phyloP scores from a whole-genome alignment of 1,140 invertebrate genomes.

The Leptinotarsa undecemlineata region DNA sequence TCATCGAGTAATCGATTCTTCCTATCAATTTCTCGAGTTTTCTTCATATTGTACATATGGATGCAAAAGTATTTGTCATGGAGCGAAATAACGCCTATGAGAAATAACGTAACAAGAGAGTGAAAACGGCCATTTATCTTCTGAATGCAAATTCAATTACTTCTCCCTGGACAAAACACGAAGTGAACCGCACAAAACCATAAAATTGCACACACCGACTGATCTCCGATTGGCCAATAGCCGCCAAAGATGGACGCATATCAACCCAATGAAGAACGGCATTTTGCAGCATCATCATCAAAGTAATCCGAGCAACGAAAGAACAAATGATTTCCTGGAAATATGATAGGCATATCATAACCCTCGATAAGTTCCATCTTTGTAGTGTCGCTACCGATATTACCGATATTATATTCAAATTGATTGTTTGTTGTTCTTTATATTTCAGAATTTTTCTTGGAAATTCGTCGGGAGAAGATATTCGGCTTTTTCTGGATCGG shows the following conservation, averaged over 20 bases:
- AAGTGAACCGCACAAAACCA: slow-evolving; percentile 5
- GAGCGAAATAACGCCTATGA: too few relatives aligned
- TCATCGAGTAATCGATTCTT: too few relatives aligned
- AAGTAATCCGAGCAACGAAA: background rate
- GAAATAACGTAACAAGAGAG: too few relatives aligned
- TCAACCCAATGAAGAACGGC: slow-evolving; percentile 4
- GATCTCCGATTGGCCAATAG: background rate
- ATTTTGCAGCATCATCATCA: slow-evolving; percentile 5
- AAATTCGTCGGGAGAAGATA: background rate
- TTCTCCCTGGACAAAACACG: background rate
- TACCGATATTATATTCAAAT: slow-evolving; percentile 4
- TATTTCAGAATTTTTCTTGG: background rate
- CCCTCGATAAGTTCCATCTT: slow-evolving; percentile 2
- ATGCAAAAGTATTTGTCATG: too few relatives aligned
- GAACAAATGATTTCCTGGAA: slow-evolving; percentile 6
- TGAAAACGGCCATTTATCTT: background rate
- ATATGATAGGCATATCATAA: slow-evolving; percentile 3
- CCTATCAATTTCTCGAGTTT: too few relatives aligned
- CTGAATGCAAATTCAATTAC: background rate
- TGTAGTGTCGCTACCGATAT: slow-evolving; percentile 2
- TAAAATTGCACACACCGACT: slow-evolving; percentile 5
- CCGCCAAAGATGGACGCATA: slow-evolving; percentile 4
- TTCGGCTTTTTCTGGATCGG: slow-evolving; percentile 1
- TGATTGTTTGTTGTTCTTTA: slow-evolving; percentile 8
- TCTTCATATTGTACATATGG: too few relatives aligned